Base-by-base conservation (phyloP, 2,888 invertebrate species). In the Euzetes globulus region DNA sequence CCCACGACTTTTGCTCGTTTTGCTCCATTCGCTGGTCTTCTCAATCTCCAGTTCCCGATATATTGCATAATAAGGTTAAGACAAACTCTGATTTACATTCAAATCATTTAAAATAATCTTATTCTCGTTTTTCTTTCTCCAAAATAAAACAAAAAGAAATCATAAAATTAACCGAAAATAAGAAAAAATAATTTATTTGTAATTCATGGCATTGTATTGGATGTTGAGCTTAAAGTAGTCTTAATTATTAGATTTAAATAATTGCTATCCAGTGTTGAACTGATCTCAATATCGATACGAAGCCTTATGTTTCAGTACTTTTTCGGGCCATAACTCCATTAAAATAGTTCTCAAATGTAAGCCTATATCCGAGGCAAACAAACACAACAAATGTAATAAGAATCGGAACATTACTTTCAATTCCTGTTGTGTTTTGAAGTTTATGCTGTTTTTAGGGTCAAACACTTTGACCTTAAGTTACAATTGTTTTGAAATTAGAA, bases 41-140 rank as follows among this genome's bases (percentile, higher is more conserved):
- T 45, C 25, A 1, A 9, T 73, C n/a, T 52, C 33, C 17, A 33
- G 37, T 37, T 45, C 25, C 22, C 55, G 17, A 17, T 47, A 47
- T 6, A 68, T 68, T 68, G 37, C 68, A 68, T 68, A 68, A 68
- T 68, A 45, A 68, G 68, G 37, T 68, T 68, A 27, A 58, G 15
- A 58, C 58, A 25, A 25, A 55, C 55, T 55, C 55, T 55, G 55
- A 55, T 55, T 55, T 25, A 25, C 25, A 55, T 55, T 55, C 55
- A 55, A 55, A 55, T 55, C 55, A 55, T 25, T 25, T 25, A 55
- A 7, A n/a, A 52, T n/a, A 55, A 55, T 55, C 55, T 55, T 55
- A 25, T 55, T 55, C 47, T 55, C 25, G 22, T 6, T 55, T 55
- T 25, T 55, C 13, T 25, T 55, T 55, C 13, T 52, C 11, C 22